Conservation (phyloP, 2,797 vertebrate species). For the Glyptemys insculpta region DNA sequence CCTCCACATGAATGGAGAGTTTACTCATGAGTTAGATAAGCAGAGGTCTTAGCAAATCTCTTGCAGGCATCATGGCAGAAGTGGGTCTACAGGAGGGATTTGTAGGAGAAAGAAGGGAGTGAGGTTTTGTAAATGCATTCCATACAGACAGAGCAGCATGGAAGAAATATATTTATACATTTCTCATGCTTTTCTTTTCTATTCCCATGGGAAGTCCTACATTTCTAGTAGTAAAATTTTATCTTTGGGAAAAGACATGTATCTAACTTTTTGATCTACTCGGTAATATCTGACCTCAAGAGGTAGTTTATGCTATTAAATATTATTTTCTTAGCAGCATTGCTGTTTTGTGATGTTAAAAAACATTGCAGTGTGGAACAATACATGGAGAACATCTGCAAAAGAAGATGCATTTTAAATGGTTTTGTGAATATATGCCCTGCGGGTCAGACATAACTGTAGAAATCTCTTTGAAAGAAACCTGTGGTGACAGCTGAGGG, state of each 20-base stretch:
- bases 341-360: neutral
- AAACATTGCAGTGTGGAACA: conserved; percentile 1
- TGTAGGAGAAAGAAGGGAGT: neutral
- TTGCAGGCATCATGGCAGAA: neutral
- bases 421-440: conserved; percentile 54
- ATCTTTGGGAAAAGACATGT: neutral
- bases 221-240: neutral
- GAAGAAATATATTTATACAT: neutral
- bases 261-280: neutral
- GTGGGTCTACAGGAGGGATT: neutral
- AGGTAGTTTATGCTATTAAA: neutral
- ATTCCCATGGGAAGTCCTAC: neutral
- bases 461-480: conserved; percentile 59
- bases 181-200: neutral
- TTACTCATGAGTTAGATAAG: neutral
- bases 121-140: rapidly evolving
- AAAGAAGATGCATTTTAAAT: conserved; percentile 40
- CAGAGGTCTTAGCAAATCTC: neutral
- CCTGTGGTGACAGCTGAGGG: conserved; percentile 50
- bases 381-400: conserved; percentile 38
- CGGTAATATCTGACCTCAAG: neutral
- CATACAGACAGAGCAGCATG: neutral
- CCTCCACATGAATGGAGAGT: rapidly evolving
- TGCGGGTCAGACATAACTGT: conserved; percentile 11
- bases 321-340: neutral